Percentiles rank a stretch among this genome's conserved stretches.
Evolutionary conservation across 2,888 invertebrate species (phyloP).

Genomic region (Taenaris catops): DNA sequence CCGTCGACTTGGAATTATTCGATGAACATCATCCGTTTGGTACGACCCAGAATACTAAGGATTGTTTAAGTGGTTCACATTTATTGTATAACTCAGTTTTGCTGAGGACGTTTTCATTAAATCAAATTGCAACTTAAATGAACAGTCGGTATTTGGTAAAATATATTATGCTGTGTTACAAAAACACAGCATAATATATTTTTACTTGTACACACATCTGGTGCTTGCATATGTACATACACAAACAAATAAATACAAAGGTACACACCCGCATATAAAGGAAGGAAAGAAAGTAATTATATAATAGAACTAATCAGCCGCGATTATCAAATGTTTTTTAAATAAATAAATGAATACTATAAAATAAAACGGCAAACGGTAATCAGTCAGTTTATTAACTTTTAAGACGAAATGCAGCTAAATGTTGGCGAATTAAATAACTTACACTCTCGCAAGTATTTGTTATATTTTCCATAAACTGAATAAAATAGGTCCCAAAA

Average conservation of each 20-base stretch:
- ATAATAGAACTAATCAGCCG: too few species aligned
- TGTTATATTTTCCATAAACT: constrained; percentile 48
- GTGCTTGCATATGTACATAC: too few species aligned
- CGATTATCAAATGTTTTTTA: too few species aligned
- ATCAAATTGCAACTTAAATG: constrained; percentile 8
- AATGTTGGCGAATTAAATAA: constrained; percentile 5
- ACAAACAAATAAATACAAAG: too few species aligned
- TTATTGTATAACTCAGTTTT: constrained; percentile 7
- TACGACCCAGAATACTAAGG: constrained; percentile 21
- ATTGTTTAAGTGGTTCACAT: constrained; percentile 14
- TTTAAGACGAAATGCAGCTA: constrained; percentile 3
- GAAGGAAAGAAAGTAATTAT: too few species aligned
- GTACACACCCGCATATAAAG: too few species aligned
- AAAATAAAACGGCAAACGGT: constrained; percentile 1
- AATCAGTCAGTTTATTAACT: constrained; percentile 6
- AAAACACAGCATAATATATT: too few species aligned
- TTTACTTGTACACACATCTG: too few species aligned
- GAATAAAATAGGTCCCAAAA: constrained; percentile 67
- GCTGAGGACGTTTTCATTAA: constrained; percentile 17
- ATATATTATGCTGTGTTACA: too few species aligned
- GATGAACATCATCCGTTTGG: constrained; percentile 32
- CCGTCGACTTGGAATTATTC: constrained; percentile 24
- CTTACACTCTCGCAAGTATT: constrained; percentile 39
- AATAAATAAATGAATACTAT: too few species aligned
- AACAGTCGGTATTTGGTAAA: too few species aligned